Percentiles rank a stretch among this genome's conserved stretches.
Evolutionary conservation across 2,797 vertebrate genomes (phyloP).

Genomic region (Clarias pachynema): DNA sequence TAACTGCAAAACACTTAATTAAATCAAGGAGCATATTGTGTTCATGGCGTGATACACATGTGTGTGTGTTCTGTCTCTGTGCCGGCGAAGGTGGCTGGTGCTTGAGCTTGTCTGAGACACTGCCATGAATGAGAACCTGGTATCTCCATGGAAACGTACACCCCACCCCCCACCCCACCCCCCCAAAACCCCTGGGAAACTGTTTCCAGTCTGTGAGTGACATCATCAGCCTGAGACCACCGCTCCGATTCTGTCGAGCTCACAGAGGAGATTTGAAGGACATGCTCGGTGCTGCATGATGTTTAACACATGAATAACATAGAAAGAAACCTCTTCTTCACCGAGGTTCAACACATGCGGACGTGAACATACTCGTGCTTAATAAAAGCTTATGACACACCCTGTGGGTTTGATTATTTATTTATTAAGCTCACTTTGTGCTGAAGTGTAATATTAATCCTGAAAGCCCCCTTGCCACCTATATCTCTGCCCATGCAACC

Average conservation of each 20-base stretch:
- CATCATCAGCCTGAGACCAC: slow-evolving; percentile 57
- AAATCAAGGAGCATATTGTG: not conserved
- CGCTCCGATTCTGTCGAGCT: slow-evolving; percentile 43
- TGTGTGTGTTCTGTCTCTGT: not conserved
- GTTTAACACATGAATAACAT: not conserved
- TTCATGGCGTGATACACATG: slow-evolving; percentile 6
- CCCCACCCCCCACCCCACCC: slow-evolving; percentile 34
- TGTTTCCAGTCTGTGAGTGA: slow-evolving; percentile 45
- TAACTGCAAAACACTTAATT: not conserved
- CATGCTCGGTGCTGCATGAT: slow-evolving; percentile 19
- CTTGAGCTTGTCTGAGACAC: slow-evolving; percentile 32
- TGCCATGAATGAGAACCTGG: slow-evolving; percentile 42
- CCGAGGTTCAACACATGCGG: not conserved
- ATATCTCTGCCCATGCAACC: not conserved
- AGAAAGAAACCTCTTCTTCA: slow-evolving; percentile 7
- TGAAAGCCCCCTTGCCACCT: slow-evolving; percentile 46
- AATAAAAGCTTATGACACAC: slow-evolving; percentile 30
- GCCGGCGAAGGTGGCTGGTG: slow-evolving; percentile 12
- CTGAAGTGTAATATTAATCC: slow-evolving; percentile 35
- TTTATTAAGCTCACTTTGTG: slow-evolving; percentile 52
- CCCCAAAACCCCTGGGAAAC: slow-evolving; percentile 46
- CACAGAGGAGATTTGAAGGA: slow-evolving; percentile 55
- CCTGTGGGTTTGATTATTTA: slow-evolving; percentile 31
- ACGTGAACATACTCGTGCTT: not conserved
- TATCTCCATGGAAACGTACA: slow-evolving; percentile 53